Base-by-base conservation (phyloP, 2,888 invertebrate species). In the Uropetala carovei region DNA sequence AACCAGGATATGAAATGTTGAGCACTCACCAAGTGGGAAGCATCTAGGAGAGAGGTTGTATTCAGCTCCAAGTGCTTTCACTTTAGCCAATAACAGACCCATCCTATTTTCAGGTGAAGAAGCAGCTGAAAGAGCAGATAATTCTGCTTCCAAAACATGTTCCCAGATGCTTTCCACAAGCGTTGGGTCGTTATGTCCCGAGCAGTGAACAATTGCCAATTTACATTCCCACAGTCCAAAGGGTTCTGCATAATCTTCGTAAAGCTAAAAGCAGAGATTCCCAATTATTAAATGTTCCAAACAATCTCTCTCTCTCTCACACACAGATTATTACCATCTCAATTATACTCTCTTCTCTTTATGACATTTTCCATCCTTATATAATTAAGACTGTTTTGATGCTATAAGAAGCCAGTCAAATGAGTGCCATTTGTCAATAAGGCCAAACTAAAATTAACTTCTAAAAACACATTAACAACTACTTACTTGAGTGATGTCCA, bases 151-250 rank as follows among this genome's bases (percentile, higher is more conserved):
- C 93, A 98, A 96, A 92, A 99, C 98, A 94, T 98, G 97, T 93
- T 97, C 97, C 99, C 99, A 99, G 92, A 99, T 97, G 92, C 97
- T 97, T 95, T 99, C 98, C 84, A 99, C 97, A 14, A 99, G 95
- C 92, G 97, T 96, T 0, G 97, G 96, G 95, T 99, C 99, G 94
- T 98, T 97, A 95, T 99, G 98, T 18, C 99, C 98, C 10, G 99
- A 99, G 94, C 99, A 99, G 94, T 99, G 98, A 86, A 99, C 97
- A 93, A 99, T 99, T 10, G 98, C 98, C 92, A 99, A 96, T 95
- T 99, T 98, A 95, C 98, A 98, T 95, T 99, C 99, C 97, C 98
- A 98, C 82, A 99, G 96, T 94, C 98, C 97, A 95, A 98, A 98
- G 5, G 97, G 97, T 94, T 98, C 98, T 0, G 99, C 99, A 95